These are phyloP conservation scores for Pogonomyrmex californicus DNA, from an alignment of 1,140 invertebrate species.

Conservation along the genomic window DNA sequence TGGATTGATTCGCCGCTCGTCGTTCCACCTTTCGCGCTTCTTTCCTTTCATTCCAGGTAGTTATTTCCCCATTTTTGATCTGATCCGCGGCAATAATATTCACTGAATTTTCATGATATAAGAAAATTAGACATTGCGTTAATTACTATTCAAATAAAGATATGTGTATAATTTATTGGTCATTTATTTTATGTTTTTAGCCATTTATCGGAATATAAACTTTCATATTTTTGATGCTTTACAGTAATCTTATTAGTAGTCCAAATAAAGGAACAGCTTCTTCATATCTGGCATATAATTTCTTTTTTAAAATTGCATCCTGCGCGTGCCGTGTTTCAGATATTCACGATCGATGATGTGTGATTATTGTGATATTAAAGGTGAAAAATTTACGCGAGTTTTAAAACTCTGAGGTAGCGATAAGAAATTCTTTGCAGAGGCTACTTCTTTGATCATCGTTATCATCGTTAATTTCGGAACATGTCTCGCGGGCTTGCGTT, in stretches of 20 bases:
- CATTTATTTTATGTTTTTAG: slow-evolving; percentile 10
- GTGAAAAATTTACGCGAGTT: slow-evolving; percentile 42
- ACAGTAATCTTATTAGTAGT: not conserved
- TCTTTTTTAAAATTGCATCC: not conserved
- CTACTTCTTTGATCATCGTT: slow-evolving; percentile 71
- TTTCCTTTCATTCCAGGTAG: slow-evolving; percentile 66
- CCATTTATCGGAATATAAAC: not conserved
- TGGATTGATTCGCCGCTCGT: slow-evolving; percentile 59
- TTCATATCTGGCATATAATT: not conserved
- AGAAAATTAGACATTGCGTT: not conserved
- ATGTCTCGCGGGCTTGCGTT: slow-evolving; percentile 45
- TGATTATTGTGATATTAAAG: slow-evolving; percentile 29
- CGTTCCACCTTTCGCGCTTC: slow-evolving; percentile 60
- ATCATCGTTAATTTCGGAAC: slow-evolving; percentile 68
- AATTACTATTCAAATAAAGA: slow-evolving; percentile 6
- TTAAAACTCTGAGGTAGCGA: not conserved
- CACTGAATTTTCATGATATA: slow-evolving; percentile 11
- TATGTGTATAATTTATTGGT: not conserved
- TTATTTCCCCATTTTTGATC: slow-evolving; percentile 62
- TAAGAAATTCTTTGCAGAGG: not conserved
- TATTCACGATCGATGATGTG: not conserved
- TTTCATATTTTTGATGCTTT: not conserved
- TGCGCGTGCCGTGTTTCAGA: not conserved
- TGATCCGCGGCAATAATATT: slow-evolving; percentile 13
- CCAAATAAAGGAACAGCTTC: not conserved